Base-by-base conservation (phyloP, 2,888 invertebrate species). In the Axea sp. region DNA sequence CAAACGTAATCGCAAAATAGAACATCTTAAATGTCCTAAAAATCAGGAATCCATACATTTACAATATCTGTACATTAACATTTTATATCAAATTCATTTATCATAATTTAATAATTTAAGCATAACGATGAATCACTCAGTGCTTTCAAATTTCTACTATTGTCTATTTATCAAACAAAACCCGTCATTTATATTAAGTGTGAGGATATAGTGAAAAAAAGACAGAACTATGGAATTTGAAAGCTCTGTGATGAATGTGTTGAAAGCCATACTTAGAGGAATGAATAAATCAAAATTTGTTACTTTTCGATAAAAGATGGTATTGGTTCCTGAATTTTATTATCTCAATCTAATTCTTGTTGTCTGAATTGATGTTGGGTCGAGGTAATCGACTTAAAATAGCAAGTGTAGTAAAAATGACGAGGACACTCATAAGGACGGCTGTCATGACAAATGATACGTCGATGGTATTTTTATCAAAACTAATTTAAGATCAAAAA, bases 301-400 rank as follows among this genome's bases (percentile, higher is more conserved):
- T 68, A 60, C 33, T 69, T 51, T 69, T 64, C 19, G 28, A 64
- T 12, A 60, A 59, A 60, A 30, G 15, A 69, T 69, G 62, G 69
- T 64, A 69, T 74, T 60, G 69, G 74, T 65, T 74, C 74, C 68
- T 74, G 69, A 69, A 57, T 37, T 22, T 53, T 31, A 43, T 67
- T 73, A 15, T 67, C 53, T 60, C 60, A 59, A 69, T 59, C 53
- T 64, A 65, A 53, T 49, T 59, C 57, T 67, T 67, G 60, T 65
- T 65, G 73, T 68, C 62, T 64, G 39, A 69, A 74, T 74, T 57
- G 65, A 69, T 74, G 69, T 74, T 41, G 57, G 73, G 69, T 73
- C 78, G 75, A 75, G 49, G 41, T 51, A 77, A 47, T 75, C 73
- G 73, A 62, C 67, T 76, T 73, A 72, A 53, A 74, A 76, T 76